These are phyloP conservation scores for Heliconius hewitsoni DNA, from an alignment of 1,140 invertebrate genomes.

Conservation along the genomic window DNA sequence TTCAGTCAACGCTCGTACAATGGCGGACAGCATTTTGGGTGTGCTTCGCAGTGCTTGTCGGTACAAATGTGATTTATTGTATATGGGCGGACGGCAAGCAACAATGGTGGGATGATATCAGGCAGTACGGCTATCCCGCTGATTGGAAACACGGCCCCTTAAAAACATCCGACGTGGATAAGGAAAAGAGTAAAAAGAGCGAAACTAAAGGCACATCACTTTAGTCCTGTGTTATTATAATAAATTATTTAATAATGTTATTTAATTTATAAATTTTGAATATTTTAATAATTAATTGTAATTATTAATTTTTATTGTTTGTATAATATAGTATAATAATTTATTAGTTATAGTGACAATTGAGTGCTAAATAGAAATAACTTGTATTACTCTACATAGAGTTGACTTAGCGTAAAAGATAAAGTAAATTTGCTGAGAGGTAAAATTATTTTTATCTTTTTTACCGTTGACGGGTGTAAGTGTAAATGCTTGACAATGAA, in stretches of 20 bases:
- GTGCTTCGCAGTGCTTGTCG: conserved; percentile 85
- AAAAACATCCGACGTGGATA: conserved; percentile 56
- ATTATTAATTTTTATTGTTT: conserved; percentile 3
- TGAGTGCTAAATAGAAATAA: not conserved
- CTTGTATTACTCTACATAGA: not conserved
- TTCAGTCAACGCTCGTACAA: conserved; percentile 86
- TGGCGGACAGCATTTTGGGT: conserved; percentile 93
- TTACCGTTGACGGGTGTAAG: not conserved
- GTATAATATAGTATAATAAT: not conserved
- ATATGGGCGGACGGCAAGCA: conserved; percentile 87
- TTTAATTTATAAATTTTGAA: not conserved
- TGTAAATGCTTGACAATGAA: not conserved
- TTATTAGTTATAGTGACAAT: not conserved
- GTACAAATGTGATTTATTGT: conserved; percentile 88
- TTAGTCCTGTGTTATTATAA: conserved; percentile 25
- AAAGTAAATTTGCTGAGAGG: not conserved
- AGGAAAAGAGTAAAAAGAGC: conserved; percentile 63
- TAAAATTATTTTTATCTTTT: conserved; percentile 9
- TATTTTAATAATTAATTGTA: not conserved
- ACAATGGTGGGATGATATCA: conserved; percentile 86
- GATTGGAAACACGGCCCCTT: conserved; percentile 71
- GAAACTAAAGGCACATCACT: conserved; percentile 55
- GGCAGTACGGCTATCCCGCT: conserved; percentile 66
- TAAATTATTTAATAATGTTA: conserved; percentile 1
- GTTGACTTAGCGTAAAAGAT: not conserved